Base-by-base conservation (phyloP, 2,113 vertebrate species). In the Thymallus thymallus region DNA sequence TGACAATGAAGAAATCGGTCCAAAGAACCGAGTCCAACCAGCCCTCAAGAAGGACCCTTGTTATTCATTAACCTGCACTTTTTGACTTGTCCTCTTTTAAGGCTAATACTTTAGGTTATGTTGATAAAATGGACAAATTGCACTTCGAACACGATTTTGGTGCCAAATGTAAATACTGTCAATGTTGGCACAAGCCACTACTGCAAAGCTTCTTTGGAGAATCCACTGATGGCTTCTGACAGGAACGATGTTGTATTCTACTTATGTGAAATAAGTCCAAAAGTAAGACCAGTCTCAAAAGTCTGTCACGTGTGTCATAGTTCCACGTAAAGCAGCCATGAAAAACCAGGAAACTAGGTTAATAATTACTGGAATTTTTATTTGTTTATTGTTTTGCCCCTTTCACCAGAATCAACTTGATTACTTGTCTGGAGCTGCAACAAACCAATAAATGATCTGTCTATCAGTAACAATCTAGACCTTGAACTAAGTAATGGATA, bases 401-500 rank as follows among this genome's bases (percentile, higher is more conserved):
- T 75, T 46, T 45, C 22, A 22, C 35, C 22, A 46, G 58, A 67
- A 66, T 74, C 46, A 45, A n/a, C 51, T 69, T 69, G 23, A 69
- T 58, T 56, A n/a, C 13, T 16, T 46, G 23, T 32, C n/a, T 29
- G 22, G 41, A 32, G 32, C 30, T 32, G 65, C 7, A 14, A 62
- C 51, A 35, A 29, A 41, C 9, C 51, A 68, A 75, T 41, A 41
- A 41, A 41, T 41, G 35, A 41, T 10, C 35, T 41, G 35, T 41
- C 9, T 68, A 69, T 55, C 51, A 55, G 16, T 55, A 20, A 55
- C 51, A 55, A 68, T 66, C 29, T 56, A 69, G 71, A 73, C 68
- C 76, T 81, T 66, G 58, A 72, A 56, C 68, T 56, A 55, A 63
- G 16, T 73, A 60, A 58, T 45, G 63, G 45, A 32, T 61, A 22